Evolutionary conservation across 2,797 vertebrate genomes (phyloP).

Genomic region (Morus bassanus): DNA sequence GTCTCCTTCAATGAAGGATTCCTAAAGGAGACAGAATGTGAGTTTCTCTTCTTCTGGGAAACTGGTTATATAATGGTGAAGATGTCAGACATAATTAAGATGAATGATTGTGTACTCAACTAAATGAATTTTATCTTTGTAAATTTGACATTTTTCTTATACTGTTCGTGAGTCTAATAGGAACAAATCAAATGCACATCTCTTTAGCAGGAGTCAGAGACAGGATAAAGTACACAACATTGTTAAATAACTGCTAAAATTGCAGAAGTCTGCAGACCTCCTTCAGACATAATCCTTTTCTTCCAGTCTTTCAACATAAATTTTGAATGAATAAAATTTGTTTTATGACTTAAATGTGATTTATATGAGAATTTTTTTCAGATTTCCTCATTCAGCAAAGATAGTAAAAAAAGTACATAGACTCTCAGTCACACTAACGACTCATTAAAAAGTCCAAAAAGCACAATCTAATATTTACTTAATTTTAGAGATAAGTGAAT

Average conservation of each 20-base stretch:
- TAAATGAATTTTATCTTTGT: slow-evolving; percentile 59
- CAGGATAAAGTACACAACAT: background rate
- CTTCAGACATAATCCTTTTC: background rate
- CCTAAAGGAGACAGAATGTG: slow-evolving; percentile 27
- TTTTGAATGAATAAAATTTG: background rate
- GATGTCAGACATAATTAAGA: slow-evolving; percentile 68
- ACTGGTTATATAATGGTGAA: slow-evolving; percentile 22
- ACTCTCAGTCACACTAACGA: background rate
- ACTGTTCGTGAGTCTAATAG: slow-evolving; percentile 33
- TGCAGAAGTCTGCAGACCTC: background rate
- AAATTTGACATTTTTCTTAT: slow-evolving; percentile 65
- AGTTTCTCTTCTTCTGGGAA: slow-evolving; percentile 39
- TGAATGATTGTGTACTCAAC: slow-evolving; percentile 46
- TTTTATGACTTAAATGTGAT: background rate
- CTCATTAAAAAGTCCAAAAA: background rate
- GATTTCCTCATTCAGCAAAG: background rate
- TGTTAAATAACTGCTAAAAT: slow-evolving; percentile 38
- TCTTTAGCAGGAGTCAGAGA: background rate
- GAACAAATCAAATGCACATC: slow-evolving; percentile 45
- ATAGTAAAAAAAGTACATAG: background rate
- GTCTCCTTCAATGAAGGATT: slow-evolving; percentile 45
- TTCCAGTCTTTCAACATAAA: background rate
- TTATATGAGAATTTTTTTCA: background rate
- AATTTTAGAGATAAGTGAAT: background rate
- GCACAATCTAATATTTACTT: background rate